Evolutionary conservation across 2,888 invertebrate species (phyloP), one percentile per base, ranked within the genome.

Genomic region (Darwinula stevensoni): DNA sequence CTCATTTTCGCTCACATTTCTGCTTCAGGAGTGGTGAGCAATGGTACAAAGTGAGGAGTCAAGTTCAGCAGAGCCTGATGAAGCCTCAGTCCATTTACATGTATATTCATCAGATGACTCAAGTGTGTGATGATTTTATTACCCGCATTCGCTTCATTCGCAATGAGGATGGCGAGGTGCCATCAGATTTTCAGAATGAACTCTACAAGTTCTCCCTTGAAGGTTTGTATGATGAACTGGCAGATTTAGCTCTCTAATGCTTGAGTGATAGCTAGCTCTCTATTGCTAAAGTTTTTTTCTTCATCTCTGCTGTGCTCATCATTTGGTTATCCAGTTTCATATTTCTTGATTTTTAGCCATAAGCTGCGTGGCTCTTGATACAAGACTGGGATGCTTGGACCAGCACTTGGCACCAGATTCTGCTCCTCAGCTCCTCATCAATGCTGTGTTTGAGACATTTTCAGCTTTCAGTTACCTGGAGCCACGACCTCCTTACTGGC

Each of bases 1-100:
- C 17, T 28, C 9, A 17, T 13, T 9, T 22, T 31, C 3, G 33
- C 33, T 28, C 31, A 34, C 32, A 48, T 54, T 11, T 50, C n/a
- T n/a, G n/a, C n/a, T n/a, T n/a, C n/a, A 84, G 86, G 0, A 82
- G 86, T 47, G 86, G 86, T 1, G 76, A 82, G 36, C 66, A 72
- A 43, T 88, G 88, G 88, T 70, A 75, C 38, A 62, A 64, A 42
- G 73, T 86, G 48, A 65, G 86, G 9, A 73, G 74, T 2, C 69
- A 71, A 40, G 76, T 84, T 0, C 84, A 86, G 47, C 71, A 74
- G 42, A 75, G 82, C 3, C 69, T 84, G 44, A 58, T 88, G 37
- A 73, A 78, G 47, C 67, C 80, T 1, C 70, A 71, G 17, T 47
- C 49, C 14, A 49, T 56, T 5, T 42, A 45, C 12, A 44, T 45